Percentiles rank a stretch among this genome's conserved stretches.
Conservation (phyloP, 2,797 vertebrate genomes). For the Helicolenus hilgendorfi region DNA sequence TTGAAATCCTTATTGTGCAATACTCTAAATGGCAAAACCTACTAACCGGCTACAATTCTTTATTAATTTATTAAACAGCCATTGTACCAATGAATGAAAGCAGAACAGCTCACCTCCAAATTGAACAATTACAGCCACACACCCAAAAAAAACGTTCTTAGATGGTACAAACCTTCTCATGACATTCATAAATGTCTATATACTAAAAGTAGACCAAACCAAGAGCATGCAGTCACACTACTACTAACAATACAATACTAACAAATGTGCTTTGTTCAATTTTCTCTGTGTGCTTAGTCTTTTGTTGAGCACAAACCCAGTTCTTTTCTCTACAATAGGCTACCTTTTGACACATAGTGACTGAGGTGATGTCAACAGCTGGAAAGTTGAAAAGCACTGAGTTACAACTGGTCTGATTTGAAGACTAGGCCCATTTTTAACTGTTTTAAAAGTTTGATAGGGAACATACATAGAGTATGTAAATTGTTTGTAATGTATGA, state of each 20-base stretch:
- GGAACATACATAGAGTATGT: too few species aligned
- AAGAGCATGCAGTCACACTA: background rate
- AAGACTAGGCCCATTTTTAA: background rate
- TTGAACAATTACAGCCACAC: background rate
- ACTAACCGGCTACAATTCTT: background rate
- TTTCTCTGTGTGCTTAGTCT: slow-evolving; percentile 4
- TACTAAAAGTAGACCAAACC: background rate
- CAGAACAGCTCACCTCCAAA: background rate
- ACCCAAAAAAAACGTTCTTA: background rate
- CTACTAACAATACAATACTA: too few species aligned
- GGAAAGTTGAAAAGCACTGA: background rate
- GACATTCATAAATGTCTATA: background rate
- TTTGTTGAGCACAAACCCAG: slow-evolving; percentile 29
- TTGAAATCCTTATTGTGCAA: background rate
- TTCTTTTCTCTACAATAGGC: slow-evolving; percentile 17
- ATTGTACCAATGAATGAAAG: background rate
- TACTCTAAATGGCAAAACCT: background rate
- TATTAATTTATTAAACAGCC: background rate
- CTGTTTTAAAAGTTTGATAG: background rate
- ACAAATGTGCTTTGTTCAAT: slow-evolving; percentile 32
- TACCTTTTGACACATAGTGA: slow-evolving; percentile 4
- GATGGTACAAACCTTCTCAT: background rate
- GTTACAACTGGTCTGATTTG: background rate
- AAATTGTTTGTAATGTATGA: background rate
- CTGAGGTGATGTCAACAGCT: background rate